Base-by-base conservation (phyloP, 2,888 invertebrate genomes). In the Caenorhabditis doughertyi region DNA sequence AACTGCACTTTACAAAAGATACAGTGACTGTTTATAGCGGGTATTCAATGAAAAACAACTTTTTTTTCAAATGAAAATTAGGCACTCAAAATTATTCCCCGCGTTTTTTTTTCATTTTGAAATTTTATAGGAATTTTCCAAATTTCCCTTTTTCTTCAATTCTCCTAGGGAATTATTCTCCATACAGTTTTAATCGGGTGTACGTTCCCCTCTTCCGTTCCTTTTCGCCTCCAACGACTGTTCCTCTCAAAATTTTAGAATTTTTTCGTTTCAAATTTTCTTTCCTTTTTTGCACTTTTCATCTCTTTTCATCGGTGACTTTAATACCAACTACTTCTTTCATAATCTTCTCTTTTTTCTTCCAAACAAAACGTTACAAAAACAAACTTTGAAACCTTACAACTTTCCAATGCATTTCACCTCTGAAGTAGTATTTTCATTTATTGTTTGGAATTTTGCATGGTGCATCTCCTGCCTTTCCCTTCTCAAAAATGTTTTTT, bases 381-480 rank as follows among this genome's bases (percentile, higher is more conserved):
- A n/a, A n/a, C n/a, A n/a, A n/a, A n/a, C n/a, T n/a, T 47, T n/a
- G 21, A 49, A 47, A 68, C 67, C 51, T 68, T 47, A 68, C 68
- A 70, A 77, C 67, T 76, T 76, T 76, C 68, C 68, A 68, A 77
- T 77, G 68, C 77, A 77, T 77, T 77, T 77, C 77, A 58, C 68
- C 68, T 67, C 53, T 35, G 47, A 68, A 32, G 51, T 76, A 77
- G 67, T 55, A 67, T 21, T 56, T 62, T 60, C 27, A 39, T 27
- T 49, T 56, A 55, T 70, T 62, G 60, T 68, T 68, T 77, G 68
- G 55, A 68, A 77, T 68, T 53, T 68, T 77, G 77, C 77, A 77
- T 77, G 77, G 77, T 77, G 77, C 77, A 77, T 68, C 49, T 68
- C 53, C 68, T 68, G 68, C 77, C 62, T 68, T 77, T 44, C 49